Evolutionary conservation across 2,113 vertebrate genomes (phyloP).

Genomic region (Indicator indicator): DNA sequence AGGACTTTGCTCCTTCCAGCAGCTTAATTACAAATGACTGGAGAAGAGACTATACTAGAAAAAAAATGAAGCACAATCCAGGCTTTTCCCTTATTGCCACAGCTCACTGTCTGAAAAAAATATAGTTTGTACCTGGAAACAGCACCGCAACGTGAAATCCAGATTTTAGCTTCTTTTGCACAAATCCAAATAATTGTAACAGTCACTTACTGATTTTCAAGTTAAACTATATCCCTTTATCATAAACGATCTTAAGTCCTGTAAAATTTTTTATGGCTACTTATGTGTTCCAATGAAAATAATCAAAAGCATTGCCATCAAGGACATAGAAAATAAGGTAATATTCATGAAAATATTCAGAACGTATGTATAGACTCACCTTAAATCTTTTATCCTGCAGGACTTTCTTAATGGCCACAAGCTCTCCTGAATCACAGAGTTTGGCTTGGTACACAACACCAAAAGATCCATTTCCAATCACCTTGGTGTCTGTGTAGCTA

Average conservation of each 20-base stretch:
- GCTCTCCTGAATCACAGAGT: constrained; percentile 96
- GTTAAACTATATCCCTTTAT: constrained; percentile 8
- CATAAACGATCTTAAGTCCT: background rate
- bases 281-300: background rate
- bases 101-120: background rate
- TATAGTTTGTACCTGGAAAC: background rate
- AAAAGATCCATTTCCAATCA: constrained; percentile 98
- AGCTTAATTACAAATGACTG: background rate
- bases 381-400: constrained; percentile 99
- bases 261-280: background rate
- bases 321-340: background rate
- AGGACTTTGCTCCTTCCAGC: background rate
- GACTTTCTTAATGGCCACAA: constrained; percentile 99
- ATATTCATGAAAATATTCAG: background rate
- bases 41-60: background rate
- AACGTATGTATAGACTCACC: constrained; percentile 77
- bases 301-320: background rate
- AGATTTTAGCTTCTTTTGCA: constrained; percentile 16
- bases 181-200: background rate
- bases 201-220: constrained; percentile 13
- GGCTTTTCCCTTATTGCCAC: background rate
- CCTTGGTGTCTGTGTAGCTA: constrained; percentile 98
- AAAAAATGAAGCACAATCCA: background rate
- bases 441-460: constrained; percentile 99
- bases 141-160: background rate